phyloP scores from a whole-genome alignment of 2,113 vertebrate species.

The Meleagris gallopavo region DNA sequence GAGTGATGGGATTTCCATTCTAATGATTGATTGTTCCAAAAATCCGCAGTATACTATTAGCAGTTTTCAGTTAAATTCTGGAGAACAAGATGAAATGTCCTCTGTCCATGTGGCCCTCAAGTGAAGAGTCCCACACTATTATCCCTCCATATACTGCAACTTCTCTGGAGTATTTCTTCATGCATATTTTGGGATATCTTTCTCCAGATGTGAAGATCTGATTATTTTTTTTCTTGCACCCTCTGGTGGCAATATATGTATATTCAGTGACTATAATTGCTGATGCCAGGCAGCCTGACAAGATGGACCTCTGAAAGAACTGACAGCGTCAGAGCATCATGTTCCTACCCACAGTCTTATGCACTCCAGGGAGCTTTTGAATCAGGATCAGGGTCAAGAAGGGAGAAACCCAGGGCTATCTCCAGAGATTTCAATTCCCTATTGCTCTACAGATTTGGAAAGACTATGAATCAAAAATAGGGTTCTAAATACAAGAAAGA shows the following conservation, averaged over 20 bases:
- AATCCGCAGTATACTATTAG: not conserved
- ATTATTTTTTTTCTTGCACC: not conserved
- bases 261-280: not conserved
- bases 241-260: not conserved
- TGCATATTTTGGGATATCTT: not conserved
- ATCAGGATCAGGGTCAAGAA: not conserved
- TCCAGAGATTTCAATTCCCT: not conserved
- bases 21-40: not conserved
- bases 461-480: not conserved
- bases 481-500: not conserved
- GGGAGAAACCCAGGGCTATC: not conserved
- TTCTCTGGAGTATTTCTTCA: not conserved
- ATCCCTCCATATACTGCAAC: not conserved
- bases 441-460: not conserved
- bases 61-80: not conserved
- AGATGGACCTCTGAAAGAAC: not conserved
- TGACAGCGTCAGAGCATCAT: fast-evolving
- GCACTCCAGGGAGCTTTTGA: not conserved
- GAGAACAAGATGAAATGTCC: not conserved
- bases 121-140: not conserved
- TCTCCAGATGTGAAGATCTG: not conserved
- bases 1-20: not conserved
- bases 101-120: no score
- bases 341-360: not conserved
- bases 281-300: not conserved